Evolutionary conservation across 2,113 vertebrate species (phyloP).

Genomic region (Orthochromis malagaraziensis): DNA sequence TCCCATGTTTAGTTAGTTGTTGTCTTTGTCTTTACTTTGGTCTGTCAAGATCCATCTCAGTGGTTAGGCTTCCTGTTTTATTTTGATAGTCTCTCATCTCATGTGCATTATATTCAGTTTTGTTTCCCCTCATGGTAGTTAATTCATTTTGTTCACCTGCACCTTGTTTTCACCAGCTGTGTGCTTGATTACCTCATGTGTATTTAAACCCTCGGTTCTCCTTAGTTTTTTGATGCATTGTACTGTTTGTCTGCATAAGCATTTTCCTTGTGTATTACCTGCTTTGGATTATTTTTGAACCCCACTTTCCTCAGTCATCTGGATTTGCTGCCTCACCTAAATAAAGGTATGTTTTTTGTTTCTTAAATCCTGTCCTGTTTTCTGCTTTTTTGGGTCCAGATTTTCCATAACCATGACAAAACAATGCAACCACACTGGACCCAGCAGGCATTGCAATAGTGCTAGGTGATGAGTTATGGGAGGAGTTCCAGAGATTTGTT

Average conservation of each 20-base stretch:
- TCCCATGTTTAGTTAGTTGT: not conserved
- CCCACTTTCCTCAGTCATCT: not conserved
- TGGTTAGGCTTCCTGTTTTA: not conserved
- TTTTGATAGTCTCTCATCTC: not conserved
- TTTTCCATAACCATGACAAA: not conserved
- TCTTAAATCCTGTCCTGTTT: not conserved
- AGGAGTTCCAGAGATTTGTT: not conserved
- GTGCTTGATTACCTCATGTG: not conserved
- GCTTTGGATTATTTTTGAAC: not conserved
- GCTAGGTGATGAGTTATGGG: not conserved
- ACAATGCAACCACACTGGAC: not conserved
- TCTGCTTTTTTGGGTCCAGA: not conserved
- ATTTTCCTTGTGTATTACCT: not conserved
- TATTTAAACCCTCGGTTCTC: not conserved
- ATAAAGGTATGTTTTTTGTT: accelerated
- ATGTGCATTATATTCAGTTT: not conserved
- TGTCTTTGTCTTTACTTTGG: not conserved
- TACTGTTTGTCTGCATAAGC: not conserved
- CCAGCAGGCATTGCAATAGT: not conserved
- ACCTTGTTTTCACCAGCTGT: not conserved
- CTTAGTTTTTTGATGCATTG: not conserved
- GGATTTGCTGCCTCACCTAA: not conserved
- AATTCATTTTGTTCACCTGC: not conserved
- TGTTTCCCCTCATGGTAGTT: accelerated
- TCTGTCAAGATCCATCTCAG: not conserved